phyloP scores from a whole-genome alignment of 2,888 invertebrate genomes.

The Crematogaster levior region DNA sequence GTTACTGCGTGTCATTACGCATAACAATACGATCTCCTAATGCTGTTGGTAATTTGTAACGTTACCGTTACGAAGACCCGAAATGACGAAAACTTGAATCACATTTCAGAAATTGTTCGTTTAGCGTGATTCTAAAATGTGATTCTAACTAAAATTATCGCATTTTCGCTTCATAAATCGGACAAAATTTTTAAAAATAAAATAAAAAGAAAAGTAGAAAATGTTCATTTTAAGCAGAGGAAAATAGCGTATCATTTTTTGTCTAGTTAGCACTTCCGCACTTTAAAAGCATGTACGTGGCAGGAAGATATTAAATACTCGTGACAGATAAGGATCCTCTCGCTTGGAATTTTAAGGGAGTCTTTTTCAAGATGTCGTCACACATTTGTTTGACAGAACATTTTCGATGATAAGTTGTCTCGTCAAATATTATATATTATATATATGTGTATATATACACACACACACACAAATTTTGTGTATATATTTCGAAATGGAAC shows the following conservation, averaged over 20 bases:
- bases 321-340: not conserved
- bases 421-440: not conserved
- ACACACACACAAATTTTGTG: no score
- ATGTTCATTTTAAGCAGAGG: not conserved
- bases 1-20: constrained; percentile 35
- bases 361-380: not conserved
- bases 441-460: not conserved
- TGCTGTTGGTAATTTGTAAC: constrained; percentile 28
- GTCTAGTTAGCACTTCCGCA: not conserved
- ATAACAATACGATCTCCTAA: constrained; percentile 29
- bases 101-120: not conserved
- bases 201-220: not conserved
- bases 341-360: not conserved
- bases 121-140: not conserved
- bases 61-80: not conserved
- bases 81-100: not conserved
- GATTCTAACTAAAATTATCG: no score
- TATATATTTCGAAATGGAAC: no score
- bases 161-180: not conserved
- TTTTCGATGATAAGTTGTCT: not conserved
- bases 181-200: not conserved
- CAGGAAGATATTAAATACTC: not conserved
- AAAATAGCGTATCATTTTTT: not conserved
- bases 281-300: not conserved
- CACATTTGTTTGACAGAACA: not conserved